Conservation (phyloP, 2,888 invertebrate species). For the Strigamia crassipes region DNA sequence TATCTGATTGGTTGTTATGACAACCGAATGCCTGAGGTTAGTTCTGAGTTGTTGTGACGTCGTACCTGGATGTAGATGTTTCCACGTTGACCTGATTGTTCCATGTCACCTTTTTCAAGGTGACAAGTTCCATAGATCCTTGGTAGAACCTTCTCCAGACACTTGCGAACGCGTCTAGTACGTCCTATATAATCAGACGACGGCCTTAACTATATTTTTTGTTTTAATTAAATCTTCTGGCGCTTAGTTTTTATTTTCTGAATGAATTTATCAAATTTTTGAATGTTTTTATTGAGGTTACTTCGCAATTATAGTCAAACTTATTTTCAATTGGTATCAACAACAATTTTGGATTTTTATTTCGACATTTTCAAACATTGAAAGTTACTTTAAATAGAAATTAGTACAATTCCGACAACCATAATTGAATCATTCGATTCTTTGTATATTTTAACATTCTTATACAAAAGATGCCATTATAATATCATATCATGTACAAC, state of each 20-base stretch:
- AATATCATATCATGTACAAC: neutral
- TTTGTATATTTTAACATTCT: neutral
- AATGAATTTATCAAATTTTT: neutral
- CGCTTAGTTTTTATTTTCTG: neutral
- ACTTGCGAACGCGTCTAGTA: neutral
- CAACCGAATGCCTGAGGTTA: conserved; percentile 5
- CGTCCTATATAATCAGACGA: neutral
- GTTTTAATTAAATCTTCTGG: neutral
- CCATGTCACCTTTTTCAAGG: conserved; percentile 34
- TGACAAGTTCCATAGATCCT: conserved; percentile 13
- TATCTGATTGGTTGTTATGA: conserved; percentile 18
- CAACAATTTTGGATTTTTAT: neutral
- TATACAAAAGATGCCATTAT: neutral
- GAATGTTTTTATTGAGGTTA: no score
- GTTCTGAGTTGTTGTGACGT: neutral
- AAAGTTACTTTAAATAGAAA: neutral
- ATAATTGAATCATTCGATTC: neutral
- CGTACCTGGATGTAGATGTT: conserved; percentile 1
- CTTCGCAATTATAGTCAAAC: neutral
- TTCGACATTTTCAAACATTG: neutral
- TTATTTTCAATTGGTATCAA: neutral
- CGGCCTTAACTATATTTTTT: neutral
- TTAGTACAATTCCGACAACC: neutral
- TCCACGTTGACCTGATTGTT: conserved; percentile 34
- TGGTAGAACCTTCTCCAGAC: neutral